Evolutionary conservation across 2,888 invertebrate species (phyloP), one percentile per base, ranked within the genome.

Genomic region (Abscondita cerata): DNA sequence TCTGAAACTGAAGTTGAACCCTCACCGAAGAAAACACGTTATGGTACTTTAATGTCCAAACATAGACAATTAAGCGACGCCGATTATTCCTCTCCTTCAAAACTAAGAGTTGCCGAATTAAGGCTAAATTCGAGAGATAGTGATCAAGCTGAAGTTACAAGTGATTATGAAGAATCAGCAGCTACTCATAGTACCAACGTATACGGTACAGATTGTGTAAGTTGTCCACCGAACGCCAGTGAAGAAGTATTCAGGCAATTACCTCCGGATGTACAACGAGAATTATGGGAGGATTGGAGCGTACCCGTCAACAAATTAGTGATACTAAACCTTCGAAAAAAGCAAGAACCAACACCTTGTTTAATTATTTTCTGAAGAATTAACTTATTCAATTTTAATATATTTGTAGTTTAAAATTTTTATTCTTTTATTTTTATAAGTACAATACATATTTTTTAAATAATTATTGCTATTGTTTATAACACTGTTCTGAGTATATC

Each of bases 1-100:
- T 87, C 86, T 0, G 89, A 89, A 76, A 85, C 82, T 11, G 91
- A 91, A 79, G 82, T 88, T 1, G 91, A 90, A 74, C 91, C 91
- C 0, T 87, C 89, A 2, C 89, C 90, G n/a, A 91, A 92, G 78
- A 91, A 91, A 76, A 86, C 85, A 46, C 83, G 81, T 70, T 71
- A 81, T 5, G 82, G 81, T 31, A 57, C 83, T 20, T 79, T 85
- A 62, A 78, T 85, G n/a, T 80, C 80, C 16, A 84, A 83, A 57
- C 79, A 83, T 40, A 80, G 83, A 50, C 78, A 80, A 31, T 73
- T 82, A 48, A 75, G 77, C n/a, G 67, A 75, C 5, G 74, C 80
- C 13, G 83, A 84, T 62, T 86, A 86, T 63, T 86, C 88, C 40
- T 89, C 89, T 11, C 89, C 89, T 1, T 89, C 88, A 72, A 89